Conservation (phyloP, 2,797 vertebrate species). For the Podargus strigoides region DNA sequence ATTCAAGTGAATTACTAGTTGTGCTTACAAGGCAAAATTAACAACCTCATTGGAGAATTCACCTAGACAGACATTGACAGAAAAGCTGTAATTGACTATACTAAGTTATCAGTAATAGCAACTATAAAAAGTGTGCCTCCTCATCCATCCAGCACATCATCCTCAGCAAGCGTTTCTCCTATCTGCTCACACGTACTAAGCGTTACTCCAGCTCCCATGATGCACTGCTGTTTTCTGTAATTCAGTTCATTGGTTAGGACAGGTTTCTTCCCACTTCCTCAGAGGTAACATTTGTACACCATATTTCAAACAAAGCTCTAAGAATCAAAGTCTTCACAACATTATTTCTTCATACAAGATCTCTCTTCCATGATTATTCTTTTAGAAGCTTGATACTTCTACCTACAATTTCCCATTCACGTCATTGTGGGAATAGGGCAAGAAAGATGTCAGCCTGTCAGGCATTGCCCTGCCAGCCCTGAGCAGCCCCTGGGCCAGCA, state of each 20-base stretch:
- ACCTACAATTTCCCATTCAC: not conserved
- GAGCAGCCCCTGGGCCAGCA: too few relatives aligned
- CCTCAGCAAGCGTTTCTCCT: not conserved
- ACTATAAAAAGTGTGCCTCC: not conserved
- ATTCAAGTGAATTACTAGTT: not conserved
- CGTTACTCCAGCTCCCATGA: not conserved
- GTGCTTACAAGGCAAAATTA: slow-evolving; percentile 2
- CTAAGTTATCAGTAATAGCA: not conserved
- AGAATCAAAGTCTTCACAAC: not conserved
- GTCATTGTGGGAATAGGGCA: too few relatives aligned
- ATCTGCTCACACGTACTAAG: not conserved
- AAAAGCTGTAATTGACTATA: not conserved
- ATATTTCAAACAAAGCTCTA: not conserved
- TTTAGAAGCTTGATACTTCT: not conserved
- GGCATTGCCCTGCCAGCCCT: too few relatives aligned
- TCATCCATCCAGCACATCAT: not conserved
- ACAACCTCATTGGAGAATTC: not conserved
- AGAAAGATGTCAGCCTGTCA: too few relatives aligned
- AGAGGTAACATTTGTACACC: not conserved
- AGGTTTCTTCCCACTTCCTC: not conserved
- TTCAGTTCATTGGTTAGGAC: not conserved
- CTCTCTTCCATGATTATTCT: not conserved
- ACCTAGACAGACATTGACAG: not conserved
- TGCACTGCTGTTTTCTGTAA: not conserved
- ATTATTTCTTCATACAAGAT: not conserved